Base-by-base conservation (phyloP, 2,888 invertebrate species). In the Rhingia rostrata region DNA sequence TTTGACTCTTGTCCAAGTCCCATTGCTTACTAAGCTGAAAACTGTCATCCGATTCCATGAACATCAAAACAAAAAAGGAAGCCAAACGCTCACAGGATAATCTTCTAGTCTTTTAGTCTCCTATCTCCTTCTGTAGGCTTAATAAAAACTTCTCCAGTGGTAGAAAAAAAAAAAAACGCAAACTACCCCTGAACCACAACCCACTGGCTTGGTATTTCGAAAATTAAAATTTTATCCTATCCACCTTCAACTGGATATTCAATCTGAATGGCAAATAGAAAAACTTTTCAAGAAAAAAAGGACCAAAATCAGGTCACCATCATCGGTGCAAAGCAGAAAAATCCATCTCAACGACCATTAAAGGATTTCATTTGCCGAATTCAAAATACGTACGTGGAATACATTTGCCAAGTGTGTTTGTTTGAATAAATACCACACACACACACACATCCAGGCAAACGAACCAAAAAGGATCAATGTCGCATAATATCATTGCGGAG, bases 401-500 rank as follows among this genome's bases (percentile, higher is more conserved):
- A 30, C 3, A 30, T 10, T 14, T 3, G 22, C 1, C 51, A 30
- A 1, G 22, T 10, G 35, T n/a, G n/a, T 10, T 3, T 32, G 32
- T 51, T 14, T 51, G 7, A 30, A 33, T 35, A 39, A 39, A 22
- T 2, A 22, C 22, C 22, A 22, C 22, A 22, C 22, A 22, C 22
- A 22, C 6, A 14, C 12, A 39, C 49, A 56, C 22, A 22, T 22
- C 1, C 22, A 22, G 22, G 22, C 22, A 22, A 22, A 22, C 37
- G n/a, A 9, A 37, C 7, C 6, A 49, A 49, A 66, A 75, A 63
- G 73, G 79, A 83, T 83, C 83, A 83, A 69, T 83, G 83, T 79
- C 83, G 79, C 79, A 83, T 79, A 56, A 79, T 64, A 79, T 73
- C 45, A 53, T 79, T 73, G 69, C 69, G 47, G 64, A 83, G 58